A percentile compares a stretch with the other conserved stretches of the same genome.
Evolutionary conservation across 2,113 vertebrate species (phyloP).

Genomic region (Capreolus pygargus): DNA sequence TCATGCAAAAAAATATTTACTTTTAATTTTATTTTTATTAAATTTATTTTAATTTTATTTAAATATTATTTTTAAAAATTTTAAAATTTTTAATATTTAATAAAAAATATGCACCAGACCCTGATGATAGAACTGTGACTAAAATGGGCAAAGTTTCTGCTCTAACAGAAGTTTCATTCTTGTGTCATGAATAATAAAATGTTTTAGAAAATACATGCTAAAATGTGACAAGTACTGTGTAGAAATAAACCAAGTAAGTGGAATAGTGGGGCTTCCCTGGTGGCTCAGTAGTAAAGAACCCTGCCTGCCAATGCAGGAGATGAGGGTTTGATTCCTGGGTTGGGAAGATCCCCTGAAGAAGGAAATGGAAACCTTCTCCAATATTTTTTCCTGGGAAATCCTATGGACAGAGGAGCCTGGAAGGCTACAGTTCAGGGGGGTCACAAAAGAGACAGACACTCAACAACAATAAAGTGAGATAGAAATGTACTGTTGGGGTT

Average conservation of each 20-base stretch:
- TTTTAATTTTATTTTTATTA: neutral
- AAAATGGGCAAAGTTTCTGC: neutral
- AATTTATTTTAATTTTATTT: too few species aligned
- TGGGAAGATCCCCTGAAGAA: neutral
- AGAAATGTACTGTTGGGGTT: neutral
- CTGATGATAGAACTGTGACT: neutral
- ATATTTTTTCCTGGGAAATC: neutral
- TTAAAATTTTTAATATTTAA: too few species aligned
- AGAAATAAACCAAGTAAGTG: constrained; percentile 25
- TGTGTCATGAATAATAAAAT: neutral
- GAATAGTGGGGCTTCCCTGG: neutral
- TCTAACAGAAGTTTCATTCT: neutral
- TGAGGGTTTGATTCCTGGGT: neutral
- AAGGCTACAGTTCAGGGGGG: neutral
- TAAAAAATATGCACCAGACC: neutral
- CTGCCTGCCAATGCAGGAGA: neutral
- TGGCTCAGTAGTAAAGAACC: neutral
- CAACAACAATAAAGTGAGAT: neutral
- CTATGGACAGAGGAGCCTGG: neutral
- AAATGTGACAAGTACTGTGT: neutral
- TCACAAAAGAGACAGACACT: neutral
- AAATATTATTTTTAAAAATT: too few species aligned
- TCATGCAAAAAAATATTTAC: neutral
- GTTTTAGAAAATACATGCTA: neutral
- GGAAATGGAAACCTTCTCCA: neutral